Conservation (phyloP, 2,797 vertebrate genomes). For the Neostethus bicornis region DNA sequence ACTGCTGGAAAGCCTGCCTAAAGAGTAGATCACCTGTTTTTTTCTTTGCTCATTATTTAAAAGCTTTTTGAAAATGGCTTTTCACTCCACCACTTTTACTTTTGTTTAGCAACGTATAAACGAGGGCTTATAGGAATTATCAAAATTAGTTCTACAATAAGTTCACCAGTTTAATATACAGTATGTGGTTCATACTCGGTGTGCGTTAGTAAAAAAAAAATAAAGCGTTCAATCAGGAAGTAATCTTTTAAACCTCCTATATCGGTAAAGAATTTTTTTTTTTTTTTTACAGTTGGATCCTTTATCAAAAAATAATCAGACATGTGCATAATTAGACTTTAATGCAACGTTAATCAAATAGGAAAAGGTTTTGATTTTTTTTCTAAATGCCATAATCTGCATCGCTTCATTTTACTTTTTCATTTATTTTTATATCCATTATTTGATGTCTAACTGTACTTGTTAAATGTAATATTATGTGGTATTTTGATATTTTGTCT, state of each 20-base stretch:
- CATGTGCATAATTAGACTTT: not conserved
- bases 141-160: not conserved
- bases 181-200: no score
- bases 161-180: no score
- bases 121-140: not conserved
- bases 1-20: slow-evolving; percentile 26
- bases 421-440: no score
- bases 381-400: no score
- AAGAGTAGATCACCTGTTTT: slow-evolving; percentile 19
- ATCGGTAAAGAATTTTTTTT: not conserved
- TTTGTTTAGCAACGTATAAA: not conserved
- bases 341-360: not conserved
- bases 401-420: no score
- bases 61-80: not conserved
- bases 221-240: not conserved
- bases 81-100: slow-evolving; percentile 4
- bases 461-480: no score
- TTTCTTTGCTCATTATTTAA: not conserved
- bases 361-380: no score
- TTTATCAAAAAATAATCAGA: no score
- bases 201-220: not conserved
- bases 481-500: no score
- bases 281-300: no score
- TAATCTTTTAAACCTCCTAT: not conserved
- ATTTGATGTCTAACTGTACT: no score